Percentiles rank a stretch among this genome's conserved stretches.
These are phyloP conservation scores for Callyntrura guangdongensis DNA, from an alignment of 2,888 invertebrate species.

Conservation along the genomic window DNA sequence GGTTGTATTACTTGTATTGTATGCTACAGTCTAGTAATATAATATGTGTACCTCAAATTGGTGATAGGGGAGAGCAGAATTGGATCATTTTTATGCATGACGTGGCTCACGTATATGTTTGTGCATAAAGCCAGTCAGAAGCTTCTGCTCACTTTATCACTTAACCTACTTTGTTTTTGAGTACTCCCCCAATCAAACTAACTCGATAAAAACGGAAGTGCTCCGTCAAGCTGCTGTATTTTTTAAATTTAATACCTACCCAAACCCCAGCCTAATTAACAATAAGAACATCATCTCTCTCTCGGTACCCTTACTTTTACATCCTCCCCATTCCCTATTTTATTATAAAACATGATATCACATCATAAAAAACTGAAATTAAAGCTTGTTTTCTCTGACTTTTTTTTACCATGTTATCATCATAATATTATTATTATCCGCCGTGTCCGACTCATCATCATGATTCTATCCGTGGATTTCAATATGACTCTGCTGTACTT, in stretches of 20 bases:
- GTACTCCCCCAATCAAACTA: conserved; percentile 31
- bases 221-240: conserved; percentile 45
- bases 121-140: background rate
- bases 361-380: conserved; percentile 22
- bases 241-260: conserved; percentile 24
- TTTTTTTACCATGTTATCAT: background rate
- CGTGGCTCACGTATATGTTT: background rate
- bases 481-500: background rate
- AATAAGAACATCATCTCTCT: conserved; percentile 6
- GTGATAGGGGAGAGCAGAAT: background rate
- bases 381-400: conserved; percentile 4
- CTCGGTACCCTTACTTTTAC: background rate
- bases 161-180: conserved; percentile 46
- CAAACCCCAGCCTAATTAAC: background rate
- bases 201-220: conserved; percentile 71
- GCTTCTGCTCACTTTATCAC: background rate
- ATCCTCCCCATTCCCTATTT: conserved; percentile 23
- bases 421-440: background rate
- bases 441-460: background rate
- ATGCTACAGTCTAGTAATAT: no score
- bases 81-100: conserved; percentile 52
- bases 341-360: background rate
- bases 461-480: background rate
- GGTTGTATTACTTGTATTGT: no score
- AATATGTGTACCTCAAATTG: no score